Base-by-base conservation (phyloP, 1,140 invertebrate genomes). In the Orchesella cincta region DNA sequence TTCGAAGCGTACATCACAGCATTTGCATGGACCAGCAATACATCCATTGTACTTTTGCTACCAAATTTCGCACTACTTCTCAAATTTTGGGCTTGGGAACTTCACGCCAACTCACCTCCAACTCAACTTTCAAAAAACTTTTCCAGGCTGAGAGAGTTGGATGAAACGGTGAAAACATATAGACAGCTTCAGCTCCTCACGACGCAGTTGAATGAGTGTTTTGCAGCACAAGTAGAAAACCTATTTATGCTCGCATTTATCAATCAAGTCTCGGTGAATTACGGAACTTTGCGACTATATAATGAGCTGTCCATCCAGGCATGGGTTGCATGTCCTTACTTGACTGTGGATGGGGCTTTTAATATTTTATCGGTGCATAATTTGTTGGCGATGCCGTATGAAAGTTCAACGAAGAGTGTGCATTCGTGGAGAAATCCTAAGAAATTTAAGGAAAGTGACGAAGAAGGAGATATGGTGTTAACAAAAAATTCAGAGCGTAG, bases 221-320 rank as follows among this genome's bases (percentile, higher is more conserved):
- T 71, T 33, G 5, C 67, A 8, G 12, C 26, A 5, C 67, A 71
- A 28, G 23, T 36, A 2, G 8, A 34, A 34, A 23, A 29, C 8
- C 29, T 71, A 26, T 71, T 71, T 33, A 34, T 71, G 3, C 31
- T 36, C 8, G 67, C 67, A 12, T 71, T 71, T 29, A 34, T 71
- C 67, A 71, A 71, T 23, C 67, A 71, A 71, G 34, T 36, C 3
- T 31, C 67, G 5, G 67, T 71, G 1, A 71, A 71, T 71, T 71
- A 71, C 23, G 67, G 67, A 23, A 71, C 67, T 5, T 12, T 71
- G 16, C 5, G 23, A 18, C 67, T 71, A 1, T 71, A 71, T 29
- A 36, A 71, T 31, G 29, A 31, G 31, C 34, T 71, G 29, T 33
- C 67, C 29, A 8, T 71, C 23, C 5, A 8, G 8, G 29, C 31